Percentiles rank a stretch among this genome's conserved stretches.
Conservation (phyloP, 2,113 vertebrate genomes). For the Danio rerio region GRCz12tu NC_133181.1:45266501-45267000, state of each 20-base stretch:
- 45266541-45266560: slow-evolving; percentile 56
- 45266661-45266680: slow-evolving; percentile 14
- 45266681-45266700: not conserved
- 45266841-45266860: slow-evolving; percentile 13
- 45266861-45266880: slow-evolving; percentile 29
- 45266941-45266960: slow-evolving; percentile 11
- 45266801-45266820: not conserved
- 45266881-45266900: slow-evolving; percentile 26
- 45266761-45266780: slow-evolving; percentile 38
- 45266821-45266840: slow-evolving; percentile 25
- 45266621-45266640: slow-evolving; percentile 20
- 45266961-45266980: slow-evolving; percentile 27
- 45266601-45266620: slow-evolving; percentile 38
- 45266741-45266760: slow-evolving; percentile 31
- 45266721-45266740: slow-evolving; percentile 32
- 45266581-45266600: slow-evolving; percentile 43
- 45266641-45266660: slow-evolving; percentile 14
- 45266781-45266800: slow-evolving; percentile 25
- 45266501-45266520: slow-evolving; percentile 50
- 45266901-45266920: slow-evolving; percentile 36
- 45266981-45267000: not conserved
- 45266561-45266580: slow-evolving; percentile 53
- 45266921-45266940: slow-evolving; percentile 24
- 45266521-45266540: slow-evolving; percentile 53
- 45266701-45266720: slow-evolving; percentile 26